phyloP scores from a whole-genome alignment of 1,140 invertebrate genomes.

The Popillia japonica region DNA sequence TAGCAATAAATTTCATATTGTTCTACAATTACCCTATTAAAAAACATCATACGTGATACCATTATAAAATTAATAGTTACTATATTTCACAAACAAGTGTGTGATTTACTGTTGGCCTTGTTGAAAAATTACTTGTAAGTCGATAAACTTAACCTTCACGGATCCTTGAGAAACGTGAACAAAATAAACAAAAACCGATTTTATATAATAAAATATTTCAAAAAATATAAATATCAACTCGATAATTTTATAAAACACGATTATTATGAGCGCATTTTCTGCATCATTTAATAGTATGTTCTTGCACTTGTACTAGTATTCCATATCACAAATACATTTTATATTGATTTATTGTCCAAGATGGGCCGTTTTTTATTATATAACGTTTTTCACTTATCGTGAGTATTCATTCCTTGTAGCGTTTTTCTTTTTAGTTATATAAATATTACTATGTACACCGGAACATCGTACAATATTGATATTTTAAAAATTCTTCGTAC shows the following conservation, averaged over 20 bases:
- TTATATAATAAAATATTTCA: constrained; percentile 16
- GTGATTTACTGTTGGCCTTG: not conserved
- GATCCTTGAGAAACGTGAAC: not conserved
- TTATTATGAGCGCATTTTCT: not conserved
- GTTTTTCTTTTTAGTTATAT: not conserved
- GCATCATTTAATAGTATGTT: not conserved
- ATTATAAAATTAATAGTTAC: constrained; percentile 5
- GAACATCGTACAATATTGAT: constrained; percentile 23
- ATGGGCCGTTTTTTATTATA: not conserved
- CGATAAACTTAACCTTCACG: not conserved
- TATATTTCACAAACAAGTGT: not conserved
- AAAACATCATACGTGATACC: not conserved
- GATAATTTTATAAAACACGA: constrained; percentile 18
- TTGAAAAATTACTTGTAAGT: too few relatives aligned
- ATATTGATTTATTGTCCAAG: constrained; percentile 3
- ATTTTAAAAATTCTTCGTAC: constrained; percentile 1
- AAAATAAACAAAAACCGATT: not conserved
- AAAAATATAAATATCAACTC: not conserved
- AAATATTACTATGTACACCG: constrained; percentile 26
- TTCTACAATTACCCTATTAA: not conserved
- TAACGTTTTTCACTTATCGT: not conserved
- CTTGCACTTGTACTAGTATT: constrained; percentile 29
- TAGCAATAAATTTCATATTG: not conserved
- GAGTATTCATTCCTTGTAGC: not conserved
- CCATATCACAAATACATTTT: constrained; percentile 31